Percentiles rank a stretch among this genome's conserved stretches.
phyloP scores from a whole-genome alignment of 2,113 vertebrate species.

The Nesoenas mayeri region DNA sequence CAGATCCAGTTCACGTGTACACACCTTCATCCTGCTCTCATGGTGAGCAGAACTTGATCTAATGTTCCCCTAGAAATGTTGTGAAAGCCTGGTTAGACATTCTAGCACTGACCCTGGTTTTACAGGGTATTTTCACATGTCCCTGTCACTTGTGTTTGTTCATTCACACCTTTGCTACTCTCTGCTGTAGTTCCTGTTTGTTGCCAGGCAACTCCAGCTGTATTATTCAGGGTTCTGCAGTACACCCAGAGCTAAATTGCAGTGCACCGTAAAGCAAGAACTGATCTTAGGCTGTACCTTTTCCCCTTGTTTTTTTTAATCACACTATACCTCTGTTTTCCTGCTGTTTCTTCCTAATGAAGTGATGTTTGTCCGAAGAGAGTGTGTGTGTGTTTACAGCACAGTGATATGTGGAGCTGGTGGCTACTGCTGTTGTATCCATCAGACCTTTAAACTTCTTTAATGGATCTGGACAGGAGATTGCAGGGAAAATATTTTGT shows the following conservation, averaged over 20 bases:
- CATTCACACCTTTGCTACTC: conserved; percentile 59
- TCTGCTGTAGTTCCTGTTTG: conserved; percentile 59
- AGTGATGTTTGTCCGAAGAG: not conserved
- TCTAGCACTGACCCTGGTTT: conserved; percentile 12
- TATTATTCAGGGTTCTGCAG: conserved; percentile 47
- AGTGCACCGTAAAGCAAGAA: not conserved
- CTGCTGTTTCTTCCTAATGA: not conserved
- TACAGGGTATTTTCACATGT: conserved; percentile 16
- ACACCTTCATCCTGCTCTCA: not conserved
- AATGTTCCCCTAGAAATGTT: not conserved
- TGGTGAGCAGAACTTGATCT: not conserved
- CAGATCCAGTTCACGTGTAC: not conserved
- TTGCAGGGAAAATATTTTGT: not conserved
- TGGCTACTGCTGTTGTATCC: not conserved
- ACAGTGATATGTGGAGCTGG: not conserved
- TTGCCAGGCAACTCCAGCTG: conserved; percentile 76
- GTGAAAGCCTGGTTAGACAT: not conserved
- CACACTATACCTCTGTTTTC: not conserved
- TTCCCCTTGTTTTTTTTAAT: not conserved
- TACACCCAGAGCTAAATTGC: conserved; percentile 26
- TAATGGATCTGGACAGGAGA: not conserved
- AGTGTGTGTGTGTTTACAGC: not conserved
- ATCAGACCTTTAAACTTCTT: conserved; percentile 16
- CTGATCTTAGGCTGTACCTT: not conserved
- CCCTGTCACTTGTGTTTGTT: conserved; percentile 50